phyloP scores from a whole-genome alignment of 2,888 invertebrate species.

The Phytoseiulus persimilis region DNA sequence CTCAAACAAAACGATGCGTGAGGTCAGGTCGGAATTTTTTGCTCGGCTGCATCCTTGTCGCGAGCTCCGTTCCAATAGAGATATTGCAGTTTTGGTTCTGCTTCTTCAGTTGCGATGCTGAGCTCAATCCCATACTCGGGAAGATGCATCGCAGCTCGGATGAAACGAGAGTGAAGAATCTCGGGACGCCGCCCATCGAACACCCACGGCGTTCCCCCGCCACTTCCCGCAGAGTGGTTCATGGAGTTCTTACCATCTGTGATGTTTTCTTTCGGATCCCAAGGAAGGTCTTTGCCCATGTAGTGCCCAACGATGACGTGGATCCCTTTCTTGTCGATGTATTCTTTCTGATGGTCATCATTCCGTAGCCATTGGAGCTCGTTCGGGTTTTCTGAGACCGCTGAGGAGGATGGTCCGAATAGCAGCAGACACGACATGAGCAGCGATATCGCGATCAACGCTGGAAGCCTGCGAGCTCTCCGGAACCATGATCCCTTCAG shows the following conservation, averaged over 20 bases:
- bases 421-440: slow-evolving; percentile 8
- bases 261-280: slow-evolving; percentile 59
- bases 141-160: too few relatives aligned
- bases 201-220: too few relatives aligned
- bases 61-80: too few relatives aligned
- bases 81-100: too few relatives aligned
- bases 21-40: too few relatives aligned
- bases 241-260: slow-evolving; percentile 60
- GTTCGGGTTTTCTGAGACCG: background rate
- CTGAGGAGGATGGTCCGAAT: background rate
- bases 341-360: slow-evolving; percentile 56
- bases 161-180: too few relatives aligned
- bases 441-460: background rate
- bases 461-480: slow-evolving; percentile 1
- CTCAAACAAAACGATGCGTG: too few relatives aligned
- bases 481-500: slow-evolving; percentile 13
- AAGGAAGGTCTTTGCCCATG: slow-evolving; percentile 62
- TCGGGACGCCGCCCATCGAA: too few relatives aligned
- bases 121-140: too few relatives aligned
- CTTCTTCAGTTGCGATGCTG: too few relatives aligned
- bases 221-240: too few relatives aligned
- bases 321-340: slow-evolving; percentile 65
- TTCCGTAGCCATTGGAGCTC: slow-evolving; percentile 40
- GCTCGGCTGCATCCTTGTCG: too few relatives aligned
- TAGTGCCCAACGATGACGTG: slow-evolving; percentile 80